Conservation (phyloP, 2,888 invertebrate species). For the Xiphydria camelus region DNA sequence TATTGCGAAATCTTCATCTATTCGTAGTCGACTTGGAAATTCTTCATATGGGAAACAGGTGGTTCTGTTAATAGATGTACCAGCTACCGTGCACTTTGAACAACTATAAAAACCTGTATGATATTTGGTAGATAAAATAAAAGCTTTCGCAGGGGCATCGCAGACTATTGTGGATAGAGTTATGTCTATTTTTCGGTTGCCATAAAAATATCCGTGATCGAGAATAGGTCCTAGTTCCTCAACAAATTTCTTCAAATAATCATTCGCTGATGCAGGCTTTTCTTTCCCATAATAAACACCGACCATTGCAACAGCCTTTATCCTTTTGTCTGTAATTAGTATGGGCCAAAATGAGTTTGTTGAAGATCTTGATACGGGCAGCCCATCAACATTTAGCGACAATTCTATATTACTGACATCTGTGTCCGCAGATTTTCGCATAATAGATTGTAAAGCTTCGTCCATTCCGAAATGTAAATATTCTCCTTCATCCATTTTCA, state of each 20-base stretch:
- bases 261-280: conserved; percentile 17
- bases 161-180: conserved; percentile 13
- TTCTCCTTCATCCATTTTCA: too few relatives aligned
- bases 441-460: too few relatives aligned
- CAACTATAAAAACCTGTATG: conserved; percentile 25
- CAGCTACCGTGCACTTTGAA: conserved; percentile 22
- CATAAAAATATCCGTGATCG: conserved; percentile 3
- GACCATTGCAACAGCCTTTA: conserved; percentile 15
- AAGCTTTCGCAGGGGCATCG: conserved; percentile 23
- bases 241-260: conserved; percentile 10
- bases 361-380: conserved; percentile 16
- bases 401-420: too few relatives aligned
- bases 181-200: conserved; percentile 2
- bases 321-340: conserved; percentile 6
- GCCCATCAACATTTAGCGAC: conserved; percentile 22
- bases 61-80: conserved; percentile 15
- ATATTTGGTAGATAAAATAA: conserved; percentile 16
- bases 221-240: too few relatives aligned
- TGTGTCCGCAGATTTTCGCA: too few relatives aligned
- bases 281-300: conserved; percentile 21
- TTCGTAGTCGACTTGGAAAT: conserved; percentile 8
- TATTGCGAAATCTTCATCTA: conserved; percentile 18
- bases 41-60: conserved; percentile 16
- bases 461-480: too few relatives aligned
- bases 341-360: conserved; percentile 21